phyloP scores from a whole-genome alignment of 1,140 invertebrate species.

The Bombus balteatus region DNA sequence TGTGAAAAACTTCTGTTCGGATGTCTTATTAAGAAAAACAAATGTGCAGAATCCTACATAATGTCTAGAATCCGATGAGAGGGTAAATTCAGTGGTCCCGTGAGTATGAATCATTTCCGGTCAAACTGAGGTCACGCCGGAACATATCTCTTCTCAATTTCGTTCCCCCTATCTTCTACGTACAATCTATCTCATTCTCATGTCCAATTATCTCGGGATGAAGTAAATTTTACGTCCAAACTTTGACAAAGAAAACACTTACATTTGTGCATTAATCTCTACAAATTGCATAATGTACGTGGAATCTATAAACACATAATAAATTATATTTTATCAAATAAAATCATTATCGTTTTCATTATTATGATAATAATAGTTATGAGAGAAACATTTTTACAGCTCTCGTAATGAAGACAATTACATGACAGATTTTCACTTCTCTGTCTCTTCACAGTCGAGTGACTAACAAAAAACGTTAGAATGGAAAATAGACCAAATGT shows the following conservation, averaged over 20 bases:
- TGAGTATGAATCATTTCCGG: slow-evolving; percentile 68
- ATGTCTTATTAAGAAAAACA: slow-evolving; percentile 64
- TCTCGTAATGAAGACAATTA: too few species aligned
- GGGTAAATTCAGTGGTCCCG: slow-evolving; percentile 58
- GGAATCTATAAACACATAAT: background rate
- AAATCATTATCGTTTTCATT: too few species aligned
- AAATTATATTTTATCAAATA: background rate
- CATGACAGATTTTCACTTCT: too few species aligned
- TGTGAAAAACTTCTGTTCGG: background rate
- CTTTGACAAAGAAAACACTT: slow-evolving; percentile 56
- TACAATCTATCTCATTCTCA: background rate
- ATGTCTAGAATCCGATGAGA: slow-evolving; percentile 55
- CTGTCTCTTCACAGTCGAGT: too few species aligned
- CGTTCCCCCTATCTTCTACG: background rate
- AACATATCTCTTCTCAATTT: slow-evolving; percentile 54
- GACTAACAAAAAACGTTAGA: too few species aligned
- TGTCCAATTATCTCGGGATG: slow-evolving; percentile 30
- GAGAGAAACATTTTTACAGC: too few species aligned
- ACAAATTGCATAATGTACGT: background rate
- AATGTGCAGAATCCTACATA: slow-evolving; percentile 60
- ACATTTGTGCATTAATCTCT: background rate
- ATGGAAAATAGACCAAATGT: too few species aligned
- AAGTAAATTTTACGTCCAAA: slow-evolving; percentile 24
- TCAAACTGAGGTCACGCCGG: slow-evolving; percentile 49
- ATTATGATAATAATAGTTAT: too few species aligned